Conservation (phyloP, 2,113 vertebrate species). For the Dipodomys ordii region DNA sequence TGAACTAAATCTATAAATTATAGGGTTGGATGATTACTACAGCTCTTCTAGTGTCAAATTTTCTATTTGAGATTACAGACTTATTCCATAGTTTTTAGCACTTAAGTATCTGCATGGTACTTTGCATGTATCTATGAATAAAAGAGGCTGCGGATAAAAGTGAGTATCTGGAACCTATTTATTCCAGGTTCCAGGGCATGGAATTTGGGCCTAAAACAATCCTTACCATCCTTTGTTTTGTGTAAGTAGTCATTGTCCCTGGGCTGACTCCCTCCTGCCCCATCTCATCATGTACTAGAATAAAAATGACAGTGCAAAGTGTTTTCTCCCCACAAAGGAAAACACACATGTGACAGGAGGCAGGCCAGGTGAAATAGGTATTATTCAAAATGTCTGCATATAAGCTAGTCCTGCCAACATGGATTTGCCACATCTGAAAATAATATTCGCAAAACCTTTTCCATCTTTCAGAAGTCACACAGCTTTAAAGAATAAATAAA, state of each 20-base stretch:
- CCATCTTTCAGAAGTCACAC: slow-evolving; percentile 66
- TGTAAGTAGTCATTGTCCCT: slow-evolving; percentile 38
- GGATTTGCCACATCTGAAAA: slow-evolving; percentile 67
- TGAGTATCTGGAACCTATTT: slow-evolving; percentile 74
- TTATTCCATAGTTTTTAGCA: slow-evolving; percentile 25
- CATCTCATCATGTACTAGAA: slow-evolving; percentile 16
- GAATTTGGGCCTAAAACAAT: slow-evolving; percentile 57
- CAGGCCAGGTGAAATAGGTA: slow-evolving; percentile 43
- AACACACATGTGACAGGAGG: slow-evolving; percentile 4
- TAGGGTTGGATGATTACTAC: background rate
- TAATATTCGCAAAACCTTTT: slow-evolving; percentile 75
- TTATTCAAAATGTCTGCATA: slow-evolving; percentile 34
- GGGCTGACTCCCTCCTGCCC: slow-evolving; percentile 35
- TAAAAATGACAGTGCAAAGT: slow-evolving; percentile 16
- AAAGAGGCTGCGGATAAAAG: slow-evolving; percentile 47
- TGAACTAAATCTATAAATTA: slow-evolving; percentile 13
- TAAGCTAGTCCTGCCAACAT: background rate
- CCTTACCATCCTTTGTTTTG: slow-evolving; percentile 46
- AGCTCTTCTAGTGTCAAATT: slow-evolving; percentile 33
- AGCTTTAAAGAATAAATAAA: slow-evolving; percentile 26
- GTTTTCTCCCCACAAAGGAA: slow-evolving; percentile 37
- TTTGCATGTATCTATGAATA: slow-evolving; percentile 1
- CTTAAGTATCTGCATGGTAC: background rate
- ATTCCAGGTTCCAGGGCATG: slow-evolving; percentile 58
- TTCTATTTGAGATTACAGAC: slow-evolving; percentile 15